Conservation (phyloP, 2,113 vertebrate species). For the Lophochroa leadbeateri region DNA sequence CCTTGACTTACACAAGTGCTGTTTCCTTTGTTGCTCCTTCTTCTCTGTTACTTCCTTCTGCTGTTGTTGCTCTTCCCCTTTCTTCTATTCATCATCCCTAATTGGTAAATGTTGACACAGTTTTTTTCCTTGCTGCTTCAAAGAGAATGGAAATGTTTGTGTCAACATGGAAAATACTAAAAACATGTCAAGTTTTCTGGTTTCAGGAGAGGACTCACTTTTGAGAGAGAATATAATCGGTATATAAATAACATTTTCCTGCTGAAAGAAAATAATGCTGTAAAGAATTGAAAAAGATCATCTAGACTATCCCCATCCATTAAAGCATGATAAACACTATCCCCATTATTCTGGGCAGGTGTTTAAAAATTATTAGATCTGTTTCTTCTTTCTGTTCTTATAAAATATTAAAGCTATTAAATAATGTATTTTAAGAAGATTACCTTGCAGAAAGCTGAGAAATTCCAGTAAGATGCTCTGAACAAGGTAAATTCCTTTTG, state of each 20-base stretch:
- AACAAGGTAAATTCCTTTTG: not conserved
- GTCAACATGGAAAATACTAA: not conserved
- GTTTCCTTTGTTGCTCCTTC: not conserved
- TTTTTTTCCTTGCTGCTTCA: not conserved
- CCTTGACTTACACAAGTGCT: not conserved
- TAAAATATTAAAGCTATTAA: not conserved
- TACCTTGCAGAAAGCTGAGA: not conserved
- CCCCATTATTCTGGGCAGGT: not conserved
- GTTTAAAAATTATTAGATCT: not conserved
- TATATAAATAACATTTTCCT: not conserved
- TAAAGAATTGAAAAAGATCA: not conserved
- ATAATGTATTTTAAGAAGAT: not conserved
- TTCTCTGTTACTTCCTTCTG: not conserved
- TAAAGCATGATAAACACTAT: not conserved
- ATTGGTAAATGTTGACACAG: not conserved
- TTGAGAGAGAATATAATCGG: not conserved
- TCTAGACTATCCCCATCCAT: not conserved
- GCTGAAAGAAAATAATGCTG: not conserved
- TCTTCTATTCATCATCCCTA: not conserved
- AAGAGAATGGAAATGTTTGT: not conserved
- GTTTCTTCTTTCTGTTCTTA: not conserved
- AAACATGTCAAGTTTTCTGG: not conserved
- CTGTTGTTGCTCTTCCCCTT: not conserved
- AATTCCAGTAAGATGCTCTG: not conserved
- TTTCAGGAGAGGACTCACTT: not conserved